Evolutionary conservation across 2,888 invertebrate species (phyloP), one percentile per base, ranked within the genome.

Genomic region (Vanessa cardui): DNA sequence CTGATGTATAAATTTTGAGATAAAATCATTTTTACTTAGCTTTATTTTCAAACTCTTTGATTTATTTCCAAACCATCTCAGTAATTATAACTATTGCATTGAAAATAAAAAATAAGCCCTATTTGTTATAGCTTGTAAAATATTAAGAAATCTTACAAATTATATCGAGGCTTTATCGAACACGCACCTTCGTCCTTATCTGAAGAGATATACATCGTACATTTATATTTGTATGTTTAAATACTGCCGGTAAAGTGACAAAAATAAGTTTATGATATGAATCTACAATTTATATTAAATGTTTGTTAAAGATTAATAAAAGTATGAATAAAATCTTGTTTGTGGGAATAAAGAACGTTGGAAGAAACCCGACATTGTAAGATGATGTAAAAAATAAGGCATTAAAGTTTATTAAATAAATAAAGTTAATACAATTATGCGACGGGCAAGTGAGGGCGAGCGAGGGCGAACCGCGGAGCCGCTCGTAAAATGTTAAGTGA

Each of bases 401-500:
- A 74, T 70, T 68, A 72, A 69, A 75, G 71, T 73, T 71, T 76
- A 73, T 72, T 78, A 75, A 77, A 79, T 77, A 77, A 81, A 80
- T 78, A 76, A 79, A 72, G 64, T 64, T 58, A 64, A 69, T 68
- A 75, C 78, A 77, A 79, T 72, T 69, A 73, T 64, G 73, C 77
- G 78, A 75, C 74, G 69, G 66, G 66, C 71, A 71, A 63, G 72
- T 68, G 72, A 72, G 71, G 66, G 71, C 64, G 71, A 69, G 66
- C 66, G 72, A 72, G 71, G 66, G 71, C 64, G 71, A 69, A 66
- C 46, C 64, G 68, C 58, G 74, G 79, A 46, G 52, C 52, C 62
- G 67, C 64, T 82, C 84, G 81, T 88, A 87, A 88, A 88, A 79
- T 80, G 79, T 75, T 47, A 77, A 82, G 85, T 82, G 84, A 84